Evolutionary conservation across 1,140 invertebrate genomes (phyloP), one percentile per base, ranked within the genome.

Genomic region (Vanessa tameamea): DNA sequence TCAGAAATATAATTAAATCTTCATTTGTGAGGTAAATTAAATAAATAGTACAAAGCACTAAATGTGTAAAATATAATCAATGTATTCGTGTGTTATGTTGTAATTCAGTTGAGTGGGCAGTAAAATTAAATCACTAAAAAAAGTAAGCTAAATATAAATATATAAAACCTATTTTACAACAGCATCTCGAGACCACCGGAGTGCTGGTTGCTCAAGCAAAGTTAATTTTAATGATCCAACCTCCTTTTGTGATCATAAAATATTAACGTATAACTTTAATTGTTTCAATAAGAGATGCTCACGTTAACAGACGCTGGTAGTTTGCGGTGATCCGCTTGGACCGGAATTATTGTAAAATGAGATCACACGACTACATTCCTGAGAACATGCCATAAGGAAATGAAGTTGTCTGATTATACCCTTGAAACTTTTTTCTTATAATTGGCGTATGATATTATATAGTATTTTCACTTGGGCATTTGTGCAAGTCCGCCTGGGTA

Each of bases 161-260:
- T 23, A 59, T 26, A 59, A 59, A 12, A 61, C 13, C 13, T 61
- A 59, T 59, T 59, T 31, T 31, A 9, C 6, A 61, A 61, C 23
- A 37, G 13, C 15, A n/a, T 9, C 14, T 14, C 12, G 57, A 61
- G 57, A 61, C 57, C 57, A 61, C 57, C 57, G 3, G 9, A 61
- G 57, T 14, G 26, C 57, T 61, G 20, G 57, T 59, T 31, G 26
- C 57, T 23, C 55, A 57, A 61, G 7, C 43, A 31, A 37, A 61
- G 57, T 61, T 37, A 61, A 61, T 31, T 61, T 61, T 61, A 61
- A 61, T 61, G 57, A n/a, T 61, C 57, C 57, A 59, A 59, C 55
- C 55, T 26, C 55, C 55, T 59, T 37, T 61, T n/a, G 13, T 23
- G 20, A 20, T 61, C 57, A 16, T 61, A 61, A 61, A 61, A 61